A percentile compares a stretch with the other conserved stretches of the same genome.
phyloP scores from a whole-genome alignment of 2,797 vertebrate genomes.

The Artibeus jamaicensis region DNA sequence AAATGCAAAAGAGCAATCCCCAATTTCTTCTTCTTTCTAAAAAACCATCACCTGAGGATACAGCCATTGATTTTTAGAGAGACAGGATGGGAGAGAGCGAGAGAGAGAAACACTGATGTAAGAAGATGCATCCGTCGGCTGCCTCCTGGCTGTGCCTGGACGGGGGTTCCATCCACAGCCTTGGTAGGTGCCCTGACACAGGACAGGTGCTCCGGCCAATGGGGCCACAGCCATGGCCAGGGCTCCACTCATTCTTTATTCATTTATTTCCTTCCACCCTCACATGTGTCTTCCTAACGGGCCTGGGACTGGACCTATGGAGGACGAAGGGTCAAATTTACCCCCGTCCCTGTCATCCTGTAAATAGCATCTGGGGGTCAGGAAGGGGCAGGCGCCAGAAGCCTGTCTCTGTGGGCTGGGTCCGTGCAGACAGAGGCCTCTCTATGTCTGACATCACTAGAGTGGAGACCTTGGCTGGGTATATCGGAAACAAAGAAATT shows the following conservation, averaged over 20 bases:
- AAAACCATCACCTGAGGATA: neutral
- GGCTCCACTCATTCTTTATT: neutral
- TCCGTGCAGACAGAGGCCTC: neutral
- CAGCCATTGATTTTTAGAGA: neutral
- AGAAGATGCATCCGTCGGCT: neutral
- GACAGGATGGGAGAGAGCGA: neutral
- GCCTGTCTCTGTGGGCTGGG: neutral
- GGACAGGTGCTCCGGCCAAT: neutral
- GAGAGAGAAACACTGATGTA: neutral
- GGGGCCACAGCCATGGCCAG: neutral
- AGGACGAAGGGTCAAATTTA: neutral
- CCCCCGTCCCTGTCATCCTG: fast-evolving
- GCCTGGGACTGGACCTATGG: neutral
- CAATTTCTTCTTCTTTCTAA: neutral
- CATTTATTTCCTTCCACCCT: neutral
- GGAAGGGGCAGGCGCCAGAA: neutral
- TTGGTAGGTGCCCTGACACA: neutral
- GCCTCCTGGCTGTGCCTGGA: neutral
- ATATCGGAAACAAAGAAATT: neutral
- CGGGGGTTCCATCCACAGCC: neutral
- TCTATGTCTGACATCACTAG: neutral
- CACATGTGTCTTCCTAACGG: neutral
- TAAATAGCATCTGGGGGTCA: neutral
- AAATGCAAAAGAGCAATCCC: neutral
- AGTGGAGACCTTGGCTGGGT: neutral